Evolutionary conservation across 1,140 invertebrate genomes (phyloP), one percentile per base, ranked within the genome.

Genomic region (Drosophila trapezifrons): DNA sequence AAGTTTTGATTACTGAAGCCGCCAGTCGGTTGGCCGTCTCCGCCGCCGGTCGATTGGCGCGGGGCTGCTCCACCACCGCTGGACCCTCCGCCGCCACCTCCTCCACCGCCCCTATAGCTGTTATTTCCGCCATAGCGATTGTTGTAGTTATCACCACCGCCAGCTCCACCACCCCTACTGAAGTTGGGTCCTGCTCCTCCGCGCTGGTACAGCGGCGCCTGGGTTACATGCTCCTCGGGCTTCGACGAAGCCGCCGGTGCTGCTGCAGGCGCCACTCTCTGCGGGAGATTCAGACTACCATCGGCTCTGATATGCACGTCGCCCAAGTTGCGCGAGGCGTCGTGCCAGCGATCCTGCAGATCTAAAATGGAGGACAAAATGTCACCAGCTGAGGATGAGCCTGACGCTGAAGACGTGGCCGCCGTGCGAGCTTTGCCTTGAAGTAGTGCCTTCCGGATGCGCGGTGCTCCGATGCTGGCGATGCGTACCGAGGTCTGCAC

Each of bases 311-410:
- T 92, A 17, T 78, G 90, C 7, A 91, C 85, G 17, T 77, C 69
- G 52, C 82, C 75, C 18, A 91, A 18, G 72, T 91, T 86, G 5
- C 90, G 79, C 7, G 78, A 62, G 1, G 91, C 90, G 32, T 94
- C 95, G 81, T 96, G 95, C 86, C 96, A 94, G n/a, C 95, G 92
- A 62, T 95, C 94, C 92, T 97, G 96, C 66, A 94, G 94, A 54
- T 94, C 93, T 76, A 98, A 93, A 65, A 98, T 97, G 69, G 93
- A 95, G 10, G 94, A 95, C 1, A 98, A 89, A 1, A 98, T 78
- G 91, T 97, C 95, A 15, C 86, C 65, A 9, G 57, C 46, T 8
- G 80, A n/a, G 2, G 56, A 40, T 18, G 63, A 42, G 37, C 58
- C 37, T 9, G 70, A 54, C 6, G 22, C 60, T 2, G 56, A 59